Evolutionary conservation across 2,888 invertebrate species (phyloP), one percentile per base, ranked within the genome.

Genomic region (Apamea sordens): DNA sequence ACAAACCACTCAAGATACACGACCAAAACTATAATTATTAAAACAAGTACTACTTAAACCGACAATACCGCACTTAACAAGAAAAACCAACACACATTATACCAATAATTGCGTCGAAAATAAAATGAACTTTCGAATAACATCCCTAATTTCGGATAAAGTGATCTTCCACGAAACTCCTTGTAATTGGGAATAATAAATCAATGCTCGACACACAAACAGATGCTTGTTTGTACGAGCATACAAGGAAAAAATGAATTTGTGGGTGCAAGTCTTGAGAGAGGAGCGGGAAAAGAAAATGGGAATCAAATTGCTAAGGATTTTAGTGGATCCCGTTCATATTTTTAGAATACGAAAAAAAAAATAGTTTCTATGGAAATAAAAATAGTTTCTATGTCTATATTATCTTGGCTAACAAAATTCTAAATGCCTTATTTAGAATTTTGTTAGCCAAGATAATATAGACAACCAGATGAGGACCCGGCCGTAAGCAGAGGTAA

Each of bases 101-200:
- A 69, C 61, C 69, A 61, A 50, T 86, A 84, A 86, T 83, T 75
- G 84, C 76, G 65, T 73, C 86, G 64, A 81, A 87, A 86, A 85
- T 87, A 86, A 86, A 81, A 87, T 83, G 77, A 79, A 85, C 64
- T 84, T 76, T 82, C 74, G 79, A 79, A 86, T 85, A 88, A 84
- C 86, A 83, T 83, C 83, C 84, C 78, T 85, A 87, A 89, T 89
- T 90, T 87, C 50, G 79, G 73, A 86, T 90, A 82, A 88, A 87
- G 87, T 85, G 68, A 85, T 86, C 86, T 90, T 85, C 84, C 88
- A 83, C 83, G 87, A 75, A 85, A 80, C 85, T 73, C 78, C 77
- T 80, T 89, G 85, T 92, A 92, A 93, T 93, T 92, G 91, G 78
- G 85, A 89, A 91, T 89, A 88, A 92, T 92, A 91, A 93, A 93